phyloP scores from a whole-genome alignment of 2,113 vertebrate genomes.

The Indri indri region DNA sequence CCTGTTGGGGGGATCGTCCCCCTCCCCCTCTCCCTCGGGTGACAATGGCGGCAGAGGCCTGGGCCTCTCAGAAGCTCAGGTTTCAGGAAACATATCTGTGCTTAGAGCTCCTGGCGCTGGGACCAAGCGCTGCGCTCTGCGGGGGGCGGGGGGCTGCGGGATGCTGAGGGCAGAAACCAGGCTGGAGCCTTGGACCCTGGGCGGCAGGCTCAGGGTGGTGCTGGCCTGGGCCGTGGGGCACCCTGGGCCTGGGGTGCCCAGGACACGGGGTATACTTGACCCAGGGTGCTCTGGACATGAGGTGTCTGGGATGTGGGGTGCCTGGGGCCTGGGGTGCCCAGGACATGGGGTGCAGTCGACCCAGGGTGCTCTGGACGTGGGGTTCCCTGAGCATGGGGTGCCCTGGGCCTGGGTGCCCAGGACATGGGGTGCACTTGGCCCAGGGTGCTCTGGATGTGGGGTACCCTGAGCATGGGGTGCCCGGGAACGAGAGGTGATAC shows the following conservation, averaged over 20 bases:
- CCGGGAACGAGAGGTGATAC: neutral
- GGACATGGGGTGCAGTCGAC: too few relatives aligned
- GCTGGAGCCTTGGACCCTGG: accelerated
- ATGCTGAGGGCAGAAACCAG: neutral
- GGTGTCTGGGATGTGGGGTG: accelerated
- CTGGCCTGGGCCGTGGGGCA: neutral
- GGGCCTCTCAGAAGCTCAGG: neutral
- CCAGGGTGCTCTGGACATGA: too few relatives aligned
- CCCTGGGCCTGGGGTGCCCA: too few relatives aligned
- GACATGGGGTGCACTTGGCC: too few relatives aligned
- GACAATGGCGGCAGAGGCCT: neutral
- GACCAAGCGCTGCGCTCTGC: neutral
- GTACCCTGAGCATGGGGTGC: accelerated
- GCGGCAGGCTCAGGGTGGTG: too few relatives aligned
- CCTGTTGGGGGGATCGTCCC: too few relatives aligned
- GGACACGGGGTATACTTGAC: too few relatives aligned
- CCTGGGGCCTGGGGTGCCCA: neutral
- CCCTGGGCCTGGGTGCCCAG: neutral
- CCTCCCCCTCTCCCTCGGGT: neutral
- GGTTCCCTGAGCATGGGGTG: too few relatives aligned
- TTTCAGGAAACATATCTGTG: constrained; percentile 65
- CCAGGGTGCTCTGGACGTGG: too few relatives aligned
- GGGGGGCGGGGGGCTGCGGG: neutral
- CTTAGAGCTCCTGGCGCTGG: neutral
- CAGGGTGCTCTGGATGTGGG: neutral